Base-by-base conservation (phyloP, 2,888 invertebrate species). In the Eurois occulta region DNA sequence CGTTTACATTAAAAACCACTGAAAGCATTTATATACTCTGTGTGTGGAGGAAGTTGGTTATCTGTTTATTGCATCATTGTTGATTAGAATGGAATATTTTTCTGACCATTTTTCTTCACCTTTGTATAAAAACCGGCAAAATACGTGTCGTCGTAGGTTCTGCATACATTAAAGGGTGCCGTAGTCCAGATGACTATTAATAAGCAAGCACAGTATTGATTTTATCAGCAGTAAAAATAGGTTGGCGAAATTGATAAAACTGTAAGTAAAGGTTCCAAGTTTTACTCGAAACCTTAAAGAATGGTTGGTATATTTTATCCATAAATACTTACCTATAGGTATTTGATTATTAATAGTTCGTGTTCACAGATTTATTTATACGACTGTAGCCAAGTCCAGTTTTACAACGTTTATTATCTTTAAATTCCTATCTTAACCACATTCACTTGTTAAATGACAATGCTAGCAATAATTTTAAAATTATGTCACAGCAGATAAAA, bases 381-480 rank as follows among this genome's bases (percentile, higher is more conserved):
- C 35, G 60, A 35, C 21, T 18, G n/a, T 16, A 32, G 11, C 1
- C 35, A 43, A 78, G 60, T 60, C 46, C 43, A 66, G 48, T 67
- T 66, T 55, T 58, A 58, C 65, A 66, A 77, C 32, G 13, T 38
- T 10, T 55, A 48, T 75, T 77, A 77, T 68, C 67, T 64, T 35
- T 35, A n/a, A 68, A 67, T 67, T 60, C 28, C 21, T 72, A 62
- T 70, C 65, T 66, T 32, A 35, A 32, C 11, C 24, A 69, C 78
- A 28, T 76, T 81, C 77, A 72, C 71, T 72, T 38, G 13, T 55
- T 35, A 24, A 16, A 2, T 38, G n/a, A 62, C 80, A 46, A 48
- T 52, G 41, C 28, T 46, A 62, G 43, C 32, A 58, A 52, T 77
- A 69, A 72, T 35, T 52, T 60, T 48, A 32, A 68, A 68, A 48